Evolutionary conservation across 2,797 vertebrate species (phyloP).

Genomic region (Micropoecilia bifurca): DNA sequence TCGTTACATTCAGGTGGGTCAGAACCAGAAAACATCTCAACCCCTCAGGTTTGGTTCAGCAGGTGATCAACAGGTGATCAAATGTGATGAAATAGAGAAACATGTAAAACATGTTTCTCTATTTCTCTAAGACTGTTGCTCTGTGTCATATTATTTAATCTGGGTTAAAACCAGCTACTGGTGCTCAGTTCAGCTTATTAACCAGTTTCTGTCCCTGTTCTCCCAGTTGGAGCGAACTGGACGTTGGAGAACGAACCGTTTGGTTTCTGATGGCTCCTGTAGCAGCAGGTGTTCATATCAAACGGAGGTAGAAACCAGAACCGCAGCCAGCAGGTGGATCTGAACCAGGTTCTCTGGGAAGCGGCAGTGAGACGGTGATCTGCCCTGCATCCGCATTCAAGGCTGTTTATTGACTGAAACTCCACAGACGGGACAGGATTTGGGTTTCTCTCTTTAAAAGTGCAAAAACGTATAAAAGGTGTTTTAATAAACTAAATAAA

Average conservation of each 20-base stretch:
- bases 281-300: conserved; percentile 72
- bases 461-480: no score
- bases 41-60: not conserved
- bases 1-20: not conserved
- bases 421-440: no score
- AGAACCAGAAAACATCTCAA: not conserved
- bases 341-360: conserved; percentile 6
- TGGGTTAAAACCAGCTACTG: not conserved
- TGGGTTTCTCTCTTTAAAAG: no score
- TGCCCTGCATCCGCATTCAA: no score
- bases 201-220: not conserved
- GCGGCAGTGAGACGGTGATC: no score
- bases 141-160: not conserved
- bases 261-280: no score
- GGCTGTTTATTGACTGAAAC: no score
- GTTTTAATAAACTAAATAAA: no score
- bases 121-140: no score
- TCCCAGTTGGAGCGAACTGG: not conserved
- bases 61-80: not conserved
- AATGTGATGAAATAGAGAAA: not conserved
- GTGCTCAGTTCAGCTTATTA: not conserved
- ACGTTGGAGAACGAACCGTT: no score
- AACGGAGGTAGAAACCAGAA: conserved; percentile 41
- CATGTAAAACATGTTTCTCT: not conserved
- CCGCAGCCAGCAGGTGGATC: conserved; percentile 46